phyloP scores from a whole-genome alignment of 1,140 invertebrate species.

The Ceratina australensis region DNA sequence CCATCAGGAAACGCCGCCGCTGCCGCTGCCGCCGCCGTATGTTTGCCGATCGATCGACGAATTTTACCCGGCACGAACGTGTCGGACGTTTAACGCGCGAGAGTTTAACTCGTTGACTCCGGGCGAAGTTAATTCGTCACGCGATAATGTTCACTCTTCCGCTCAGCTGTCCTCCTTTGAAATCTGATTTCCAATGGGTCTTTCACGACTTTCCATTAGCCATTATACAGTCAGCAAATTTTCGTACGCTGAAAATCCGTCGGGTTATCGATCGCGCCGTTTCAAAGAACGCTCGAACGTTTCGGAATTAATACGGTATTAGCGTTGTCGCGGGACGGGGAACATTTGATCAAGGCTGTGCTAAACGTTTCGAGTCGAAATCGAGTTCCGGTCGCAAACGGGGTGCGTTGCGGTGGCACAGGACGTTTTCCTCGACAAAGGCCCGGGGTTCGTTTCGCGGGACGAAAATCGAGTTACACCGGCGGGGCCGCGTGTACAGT shows the following conservation, averaged over 20 bases:
- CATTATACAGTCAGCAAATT: too few relatives aligned
- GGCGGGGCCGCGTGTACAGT: background rate
- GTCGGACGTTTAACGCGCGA: background rate
- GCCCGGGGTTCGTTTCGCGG: background rate
- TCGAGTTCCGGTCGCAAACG: background rate
- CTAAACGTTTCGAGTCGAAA: slow-evolving; percentile 7
- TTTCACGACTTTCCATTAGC: too few relatives aligned
- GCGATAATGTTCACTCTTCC: background rate
- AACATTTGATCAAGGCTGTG: slow-evolving; percentile 2
- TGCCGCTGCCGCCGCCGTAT: too few relatives aligned
- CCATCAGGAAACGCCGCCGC: background rate
- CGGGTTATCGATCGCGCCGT: too few relatives aligned
- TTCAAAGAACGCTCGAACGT: too few relatives aligned
- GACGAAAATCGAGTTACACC: slow-evolving; percentile 7
- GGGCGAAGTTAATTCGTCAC: background rate
- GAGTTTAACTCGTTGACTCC: background rate
- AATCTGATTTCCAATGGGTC: too few relatives aligned
- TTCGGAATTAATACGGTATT: background rate
- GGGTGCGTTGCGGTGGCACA: background rate
- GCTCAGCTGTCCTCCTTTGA: too few relatives aligned
- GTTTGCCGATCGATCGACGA: background rate
- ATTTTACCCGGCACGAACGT: background rate
- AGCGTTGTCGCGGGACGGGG: background rate
- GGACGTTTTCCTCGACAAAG: slow-evolving; percentile 18
- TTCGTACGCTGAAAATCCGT: too few relatives aligned